Base-by-base conservation (phyloP, 2,888 invertebrate species). In the Eupithecia tripunctaria region DNA sequence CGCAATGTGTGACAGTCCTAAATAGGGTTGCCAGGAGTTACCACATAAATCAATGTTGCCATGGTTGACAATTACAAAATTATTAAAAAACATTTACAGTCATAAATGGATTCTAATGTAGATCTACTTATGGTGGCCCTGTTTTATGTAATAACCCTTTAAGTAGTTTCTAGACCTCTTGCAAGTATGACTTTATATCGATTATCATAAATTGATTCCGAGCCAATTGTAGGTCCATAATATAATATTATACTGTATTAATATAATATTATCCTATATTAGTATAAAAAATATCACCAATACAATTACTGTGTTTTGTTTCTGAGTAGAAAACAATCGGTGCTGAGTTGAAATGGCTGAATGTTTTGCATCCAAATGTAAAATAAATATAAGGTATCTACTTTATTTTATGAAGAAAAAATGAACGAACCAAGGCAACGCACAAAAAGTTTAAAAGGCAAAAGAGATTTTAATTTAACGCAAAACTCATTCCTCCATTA, bases 1-100 rank as follows among this genome's bases (percentile, higher is more conserved):
- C 62, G 62, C 67, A 63, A 67, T 32, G 73, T 72, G 43, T 62
- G 68, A 41, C 68, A 68, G 43, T 68, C 73, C 74, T 77, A 77
- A 25, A 59, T 36, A 64, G 64, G 64, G 64, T 38, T 64, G 64
- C 38, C 64, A 64, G 38, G 36, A 21, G 18, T 62, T 10, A 27
- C 60, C 60, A 60, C 27, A 29, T 60, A 60, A 29, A 60, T 60
- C 27, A 60, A 60, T 60, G 56, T 56, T 56, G 56, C 56, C 56
- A 56, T 56, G 56, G 56, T 25, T 56, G 14, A 25, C 56, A 56
- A 56, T 56, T 56, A 51, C 21, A 21, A 51, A 51, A 12, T 12
- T 56, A 56, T 51, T 51, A 21, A 51, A n/a, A 41, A 56, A 56
- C 56, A 12, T 56, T 25, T 21, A 12, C 4, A 56, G 12, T 25